Evolutionary conservation across 2,888 invertebrate genomes (phyloP).

Genomic region (Ashinkailepas kermadecensis): DNA sequence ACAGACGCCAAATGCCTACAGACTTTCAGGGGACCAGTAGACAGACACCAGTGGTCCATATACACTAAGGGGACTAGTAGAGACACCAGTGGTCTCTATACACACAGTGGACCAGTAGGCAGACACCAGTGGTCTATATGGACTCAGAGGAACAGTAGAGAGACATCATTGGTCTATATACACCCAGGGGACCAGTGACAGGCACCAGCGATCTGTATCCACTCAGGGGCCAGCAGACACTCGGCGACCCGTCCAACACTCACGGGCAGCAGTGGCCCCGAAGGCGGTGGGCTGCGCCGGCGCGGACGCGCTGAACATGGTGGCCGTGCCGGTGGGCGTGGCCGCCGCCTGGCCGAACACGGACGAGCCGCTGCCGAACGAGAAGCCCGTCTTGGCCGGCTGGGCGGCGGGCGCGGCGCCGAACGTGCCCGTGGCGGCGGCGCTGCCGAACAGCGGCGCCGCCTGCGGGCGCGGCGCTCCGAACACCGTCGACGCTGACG

Average conservation of each 20-base stretch:
- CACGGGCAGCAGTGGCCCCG: neutral
- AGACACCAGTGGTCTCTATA: too few species aligned
- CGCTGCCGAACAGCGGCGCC: slow-evolving; percentile 27
- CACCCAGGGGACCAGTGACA: neutral
- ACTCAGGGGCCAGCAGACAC: too few species aligned
- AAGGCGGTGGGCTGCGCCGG: slow-evolving; percentile 35
- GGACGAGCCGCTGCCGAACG: slow-evolving; percentile 43
- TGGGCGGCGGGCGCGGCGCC: slow-evolving; percentile 33
- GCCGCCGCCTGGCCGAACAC: slow-evolving; percentile 44
- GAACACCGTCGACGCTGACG: slow-evolving; percentile 32
- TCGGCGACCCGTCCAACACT: slow-evolving; percentile 38
- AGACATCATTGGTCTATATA: neutral
- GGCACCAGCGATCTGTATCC: neutral
- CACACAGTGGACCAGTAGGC: too few species aligned
- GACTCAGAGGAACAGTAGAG: too few species aligned
- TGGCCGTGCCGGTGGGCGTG: slow-evolving; percentile 44
- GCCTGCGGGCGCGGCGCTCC: slow-evolving; percentile 20
- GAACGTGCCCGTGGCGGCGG: slow-evolving; percentile 30
- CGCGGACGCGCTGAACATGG: slow-evolving; percentile 40
- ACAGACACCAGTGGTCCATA: too few species aligned
- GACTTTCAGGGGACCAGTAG: too few species aligned
- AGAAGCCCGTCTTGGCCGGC: slow-evolving; percentile 35
- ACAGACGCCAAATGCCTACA: too few species aligned
- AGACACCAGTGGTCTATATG: too few species aligned
- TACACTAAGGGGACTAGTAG: too few species aligned